Conservation (phyloP, 2,888 invertebrate species). For the Erpobdella octoculata region DNA sequence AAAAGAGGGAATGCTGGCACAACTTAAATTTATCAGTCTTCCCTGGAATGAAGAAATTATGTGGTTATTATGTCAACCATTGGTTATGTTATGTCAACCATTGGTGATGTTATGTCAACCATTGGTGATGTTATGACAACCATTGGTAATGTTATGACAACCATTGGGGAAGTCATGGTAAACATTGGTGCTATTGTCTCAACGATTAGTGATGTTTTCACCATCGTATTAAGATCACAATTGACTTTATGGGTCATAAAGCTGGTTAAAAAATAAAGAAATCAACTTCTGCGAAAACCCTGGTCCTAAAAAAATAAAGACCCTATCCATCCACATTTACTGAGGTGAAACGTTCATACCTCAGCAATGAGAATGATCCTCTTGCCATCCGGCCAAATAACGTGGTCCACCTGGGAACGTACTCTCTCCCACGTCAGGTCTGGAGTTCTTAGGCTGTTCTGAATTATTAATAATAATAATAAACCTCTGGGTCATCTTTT, state of each 20-base stretch:
- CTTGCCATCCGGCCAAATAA: constrained; percentile 95
- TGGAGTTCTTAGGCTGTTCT: constrained; percentile 67
- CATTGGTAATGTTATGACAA: not conserved
- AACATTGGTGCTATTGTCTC: too few relatives aligned
- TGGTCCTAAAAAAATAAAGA: not conserved
- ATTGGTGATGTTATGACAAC: not conserved
- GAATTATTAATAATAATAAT: constrained; percentile 48
- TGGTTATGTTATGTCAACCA: too few relatives aligned
- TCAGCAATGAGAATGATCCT: constrained; percentile 85
- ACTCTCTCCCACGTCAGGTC: constrained; percentile 95
- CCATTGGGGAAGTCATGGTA: too few relatives aligned
- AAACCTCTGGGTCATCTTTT: too few relatives aligned
- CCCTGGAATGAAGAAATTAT: constrained; percentile 57
- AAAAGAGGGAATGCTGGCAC: constrained; percentile 71
- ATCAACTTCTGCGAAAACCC: too few relatives aligned
- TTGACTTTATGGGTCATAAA: too few relatives aligned
- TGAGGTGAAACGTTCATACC: constrained; percentile 38
- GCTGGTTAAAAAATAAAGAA: too few relatives aligned
- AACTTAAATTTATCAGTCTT: constrained; percentile 83
- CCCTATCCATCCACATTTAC: not conserved
- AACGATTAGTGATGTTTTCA: too few relatives aligned
- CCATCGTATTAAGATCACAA: too few relatives aligned
- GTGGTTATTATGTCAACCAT: not conserved
- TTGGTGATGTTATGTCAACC: too few relatives aligned
- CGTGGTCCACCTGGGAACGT: constrained; percentile 92